Base-by-base conservation (phyloP, 1,140 invertebrate genomes). In the Anagrus nilaparvatae region DNA sequence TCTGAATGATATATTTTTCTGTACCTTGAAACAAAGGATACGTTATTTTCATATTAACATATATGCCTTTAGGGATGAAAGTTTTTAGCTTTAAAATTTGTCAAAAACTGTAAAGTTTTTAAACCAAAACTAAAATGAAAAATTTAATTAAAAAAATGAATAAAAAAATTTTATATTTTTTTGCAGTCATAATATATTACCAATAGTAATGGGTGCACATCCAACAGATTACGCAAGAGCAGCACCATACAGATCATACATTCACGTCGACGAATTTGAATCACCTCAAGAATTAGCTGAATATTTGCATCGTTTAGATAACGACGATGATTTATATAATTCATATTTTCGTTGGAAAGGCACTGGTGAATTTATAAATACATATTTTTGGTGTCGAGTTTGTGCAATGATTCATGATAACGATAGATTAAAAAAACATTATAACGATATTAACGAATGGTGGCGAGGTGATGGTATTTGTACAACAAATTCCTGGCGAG, bases 121-220 rank as follows among this genome's bases (percentile, higher is more conserved):
- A n/a, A n/a, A n/a, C n/a, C n/a, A n/a, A n/a, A n/a, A n/a, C n/a
- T n/a, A n/a, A n/a, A n/a, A n/a, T n/a, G n/a, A n/a, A n/a, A n/a
- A n/a, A n/a, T n/a, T n/a, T n/a, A n/a, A n/a, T n/a, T n/a, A n/a
- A n/a, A n/a, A n/a, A n/a, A n/a, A n/a, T n/a, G n/a, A n/a, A n/a
- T n/a, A n/a, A n/a, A n/a, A n/a, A 13, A 9, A 4, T 16, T 33
- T 51, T 38, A 35, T 40, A 40, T 49, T 27, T 47, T 7, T 48
- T 64, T 63, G n/a, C 62, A 92, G 88, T 41, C 81, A 90, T 50
- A 83, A 90, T 56, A 78, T 92, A 9, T 61, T 97, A 32, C 91
- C 91, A 0, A 88, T 96, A 34, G 94, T 96, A 13, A 96, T 97
- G 90, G 95, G 95, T 2, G 93, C 89, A 1, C 77, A 84, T 24